These are phyloP conservation scores for Stomatorhinus ivindoensis DNA, from an alignment of 2,113 vertebrate genomes.

Conservation along the genomic window DNA sequence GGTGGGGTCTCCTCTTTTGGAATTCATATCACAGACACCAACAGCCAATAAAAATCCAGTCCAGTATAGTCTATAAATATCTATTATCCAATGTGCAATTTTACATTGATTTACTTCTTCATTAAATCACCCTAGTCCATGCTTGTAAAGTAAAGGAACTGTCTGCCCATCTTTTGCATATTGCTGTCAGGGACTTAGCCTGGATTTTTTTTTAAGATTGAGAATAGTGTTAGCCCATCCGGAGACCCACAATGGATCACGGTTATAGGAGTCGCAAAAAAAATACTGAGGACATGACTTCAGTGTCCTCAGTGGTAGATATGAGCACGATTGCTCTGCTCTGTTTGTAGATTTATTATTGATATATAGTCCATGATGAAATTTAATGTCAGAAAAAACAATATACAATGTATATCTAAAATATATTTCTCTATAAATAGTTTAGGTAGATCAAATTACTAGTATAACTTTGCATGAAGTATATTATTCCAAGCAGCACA, in stretches of 20 bases:
- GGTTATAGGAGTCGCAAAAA: not conserved
- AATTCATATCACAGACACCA: not conserved
- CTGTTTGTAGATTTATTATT: not conserved
- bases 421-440: not conserved
- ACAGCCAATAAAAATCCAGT: not conserved
- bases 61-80: not conserved
- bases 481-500: not conserved
- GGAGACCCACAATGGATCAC: not conserved
- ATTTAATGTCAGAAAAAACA: not conserved
- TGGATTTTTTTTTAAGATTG: not conserved
- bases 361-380: not conserved
- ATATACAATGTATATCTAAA: not conserved
- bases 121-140: not conserved
- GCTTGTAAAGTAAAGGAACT: not conserved
- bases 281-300: not conserved
- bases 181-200: not conserved
- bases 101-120: not conserved
- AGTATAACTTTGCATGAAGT: not conserved
- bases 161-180: not conserved
- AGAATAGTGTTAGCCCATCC: not conserved
- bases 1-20: not conserved
- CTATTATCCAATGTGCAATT: not conserved
- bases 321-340: not conserved
- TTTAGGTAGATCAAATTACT: not conserved
- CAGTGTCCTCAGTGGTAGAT: not conserved